A percentile compares a stretch with the other conserved stretches of the same genome.
These are phyloP conservation scores for Pterocles burchelli DNA, from an alignment of 2,113 vertebrate genomes.

Conservation along the genomic window DNA sequence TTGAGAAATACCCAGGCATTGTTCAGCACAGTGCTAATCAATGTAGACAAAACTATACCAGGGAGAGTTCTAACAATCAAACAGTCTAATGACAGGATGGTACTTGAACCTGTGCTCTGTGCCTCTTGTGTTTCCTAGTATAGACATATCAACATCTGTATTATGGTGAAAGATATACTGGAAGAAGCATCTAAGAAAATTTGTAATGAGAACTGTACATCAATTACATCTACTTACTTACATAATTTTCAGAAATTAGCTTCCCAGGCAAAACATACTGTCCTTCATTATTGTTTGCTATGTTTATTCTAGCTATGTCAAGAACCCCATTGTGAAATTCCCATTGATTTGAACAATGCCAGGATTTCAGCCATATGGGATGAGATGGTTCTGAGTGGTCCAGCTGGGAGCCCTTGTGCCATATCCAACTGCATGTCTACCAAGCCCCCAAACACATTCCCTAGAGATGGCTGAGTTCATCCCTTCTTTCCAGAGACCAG, in stretches of 20 bases:
- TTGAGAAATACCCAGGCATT: not conserved
- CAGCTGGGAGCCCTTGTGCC: not conserved
- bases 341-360: not conserved
- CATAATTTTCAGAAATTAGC: not conserved
- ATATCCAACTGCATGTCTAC: not conserved
- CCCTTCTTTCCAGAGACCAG: not conserved
- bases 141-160: rapidly evolving
- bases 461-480: not conserved
- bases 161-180: not conserved
- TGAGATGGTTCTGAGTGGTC: not conserved
- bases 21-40: not conserved
- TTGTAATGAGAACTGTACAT: not conserved
- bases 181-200: not conserved
- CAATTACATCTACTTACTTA: not conserved
- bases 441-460: not conserved
- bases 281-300: not conserved
- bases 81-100: not conserved
- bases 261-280: not conserved
- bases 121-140: not conserved
- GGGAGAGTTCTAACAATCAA: not conserved
- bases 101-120: not conserved
- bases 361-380: not conserved
- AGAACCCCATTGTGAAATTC: not conserved
- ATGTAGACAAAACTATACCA: not conserved
- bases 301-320: not conserved